Evolutionary conservation across 1,140 invertebrate genomes (phyloP).

Genomic region (Sycobia sp.): DNA sequence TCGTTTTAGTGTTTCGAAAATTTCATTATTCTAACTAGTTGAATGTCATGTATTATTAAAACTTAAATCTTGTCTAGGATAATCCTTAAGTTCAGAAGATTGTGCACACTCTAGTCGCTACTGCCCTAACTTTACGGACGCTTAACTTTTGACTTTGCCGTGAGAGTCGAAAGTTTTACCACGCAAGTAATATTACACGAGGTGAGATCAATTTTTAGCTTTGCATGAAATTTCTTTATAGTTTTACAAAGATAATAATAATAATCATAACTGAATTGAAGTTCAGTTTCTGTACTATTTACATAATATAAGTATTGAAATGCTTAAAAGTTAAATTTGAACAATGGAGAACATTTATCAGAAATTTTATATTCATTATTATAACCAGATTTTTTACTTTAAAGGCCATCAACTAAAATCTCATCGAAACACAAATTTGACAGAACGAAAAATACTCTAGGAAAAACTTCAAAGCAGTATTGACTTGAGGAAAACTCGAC

Average conservation of each 20-base stretch:
- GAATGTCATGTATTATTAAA: slow-evolving; percentile 35
- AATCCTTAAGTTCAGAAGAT: slow-evolving; percentile 27
- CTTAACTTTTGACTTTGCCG: slow-evolving; percentile 24
- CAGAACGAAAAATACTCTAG: too few species aligned
- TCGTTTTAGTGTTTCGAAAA: slow-evolving; percentile 23
- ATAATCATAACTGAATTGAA: too few species aligned
- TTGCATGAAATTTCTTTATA: slow-evolving; percentile 6
- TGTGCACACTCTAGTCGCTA: slow-evolving; percentile 14
- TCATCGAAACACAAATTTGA: too few species aligned
- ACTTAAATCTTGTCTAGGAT: slow-evolving; percentile 32
- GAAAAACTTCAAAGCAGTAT: too few species aligned
- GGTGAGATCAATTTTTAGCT: slow-evolving; percentile 17
- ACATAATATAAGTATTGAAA: too few species aligned
- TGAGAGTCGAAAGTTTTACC: slow-evolving; percentile 5
- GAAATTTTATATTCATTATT: too few species aligned
- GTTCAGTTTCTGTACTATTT: too few species aligned
- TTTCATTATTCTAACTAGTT: slow-evolving; percentile 28
- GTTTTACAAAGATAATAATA: neutral
- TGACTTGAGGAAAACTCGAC: too few species aligned
- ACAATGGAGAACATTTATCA: too few species aligned
- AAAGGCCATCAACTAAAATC: too few species aligned
- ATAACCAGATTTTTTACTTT: too few species aligned
- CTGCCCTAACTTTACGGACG: slow-evolving; percentile 21
- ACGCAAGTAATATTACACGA: slow-evolving; percentile 17
- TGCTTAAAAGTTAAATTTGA: too few species aligned